Percentiles rank a stretch among this genome's conserved stretches.
These are phyloP conservation scores for Cybosia mesomella DNA, from an alignment of 2,888 invertebrate species.

Conservation along the genomic window DNA sequence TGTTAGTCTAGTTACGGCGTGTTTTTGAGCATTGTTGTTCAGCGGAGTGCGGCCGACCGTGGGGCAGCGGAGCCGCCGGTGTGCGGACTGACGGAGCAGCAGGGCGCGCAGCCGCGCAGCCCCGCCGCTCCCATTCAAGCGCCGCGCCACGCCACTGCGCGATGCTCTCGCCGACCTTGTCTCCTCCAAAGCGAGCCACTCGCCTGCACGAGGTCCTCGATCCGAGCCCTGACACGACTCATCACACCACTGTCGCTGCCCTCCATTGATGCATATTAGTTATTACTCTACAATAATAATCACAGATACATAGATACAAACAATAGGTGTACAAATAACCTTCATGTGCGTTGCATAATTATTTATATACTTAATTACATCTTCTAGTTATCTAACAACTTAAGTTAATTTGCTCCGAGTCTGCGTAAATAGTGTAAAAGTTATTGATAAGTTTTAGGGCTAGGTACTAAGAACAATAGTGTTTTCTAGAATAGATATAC, in stretches of 20 bases:
- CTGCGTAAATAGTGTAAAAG: background rate
- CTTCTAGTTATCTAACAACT: background rate
- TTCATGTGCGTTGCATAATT: slow-evolving; percentile 1
- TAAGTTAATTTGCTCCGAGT: no score
- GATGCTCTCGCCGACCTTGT: slow-evolving; percentile 55
- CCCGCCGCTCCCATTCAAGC: slow-evolving; percentile 65
- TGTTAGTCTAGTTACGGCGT: slow-evolving; percentile 78
- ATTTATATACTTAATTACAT: background rate
- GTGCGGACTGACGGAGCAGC: slow-evolving; percentile 83
- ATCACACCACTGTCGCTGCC: slow-evolving; percentile 25
- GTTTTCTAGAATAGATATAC: no score
- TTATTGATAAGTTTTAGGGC: background rate
- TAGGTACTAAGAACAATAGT: background rate
- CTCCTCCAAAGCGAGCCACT: slow-evolving; percentile 50
- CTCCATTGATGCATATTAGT: slow-evolving; percentile 53
- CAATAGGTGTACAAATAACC: background rate
- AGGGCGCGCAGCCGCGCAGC: slow-evolving; percentile 71
- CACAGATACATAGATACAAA: background rate
- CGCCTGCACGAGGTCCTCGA: slow-evolving; percentile 59
- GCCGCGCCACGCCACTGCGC: slow-evolving; percentile 54
- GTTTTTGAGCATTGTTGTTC: slow-evolving; percentile 85
- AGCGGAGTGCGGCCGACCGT: slow-evolving; percentile 86
- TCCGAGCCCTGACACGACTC: slow-evolving; percentile 43
- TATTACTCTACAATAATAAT: slow-evolving; percentile 28
- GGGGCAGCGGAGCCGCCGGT: slow-evolving; percentile 87